phyloP scores from a whole-genome alignment of 2,888 invertebrate species.

The Zonitis immaculata region DNA sequence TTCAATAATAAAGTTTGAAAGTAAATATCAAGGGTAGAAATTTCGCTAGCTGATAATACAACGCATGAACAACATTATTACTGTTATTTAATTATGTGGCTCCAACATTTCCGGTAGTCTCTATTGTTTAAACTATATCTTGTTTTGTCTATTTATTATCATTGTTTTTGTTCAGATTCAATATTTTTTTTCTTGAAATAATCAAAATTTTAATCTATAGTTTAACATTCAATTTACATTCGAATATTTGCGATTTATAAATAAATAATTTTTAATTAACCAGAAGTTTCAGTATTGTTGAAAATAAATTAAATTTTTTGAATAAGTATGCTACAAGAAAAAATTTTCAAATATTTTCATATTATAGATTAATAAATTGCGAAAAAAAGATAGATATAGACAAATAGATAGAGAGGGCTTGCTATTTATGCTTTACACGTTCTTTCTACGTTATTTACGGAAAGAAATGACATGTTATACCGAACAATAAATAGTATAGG shows the following conservation, averaged over 20 bases:
- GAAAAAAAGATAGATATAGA: background rate
- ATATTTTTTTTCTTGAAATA: slow-evolving; percentile 14
- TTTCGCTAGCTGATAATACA: slow-evolving; percentile 19
- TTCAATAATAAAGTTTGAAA: slow-evolving; percentile 13
- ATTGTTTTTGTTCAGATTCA: slow-evolving; percentile 7
- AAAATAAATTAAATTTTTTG: too few species aligned
- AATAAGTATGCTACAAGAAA: too few species aligned
- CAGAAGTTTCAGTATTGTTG: too few species aligned
- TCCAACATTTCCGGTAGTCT: slow-evolving; percentile 13
- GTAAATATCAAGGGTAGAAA: slow-evolving; percentile 5
- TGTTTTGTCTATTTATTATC: slow-evolving; percentile 8
- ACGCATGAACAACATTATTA: slow-evolving; percentile 13
- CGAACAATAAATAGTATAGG: background rate
- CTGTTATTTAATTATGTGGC: slow-evolving; percentile 17
- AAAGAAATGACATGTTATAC: background rate
- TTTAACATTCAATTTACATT: too few species aligned
- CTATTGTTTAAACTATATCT: slow-evolving; percentile 15
- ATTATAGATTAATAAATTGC: slow-evolving; percentile 4
- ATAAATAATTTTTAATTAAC: too few species aligned
- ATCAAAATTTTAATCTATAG: slow-evolving; percentile 8
- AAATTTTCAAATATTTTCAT: too few species aligned
- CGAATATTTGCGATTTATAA: too few species aligned
- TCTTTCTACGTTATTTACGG: background rate
- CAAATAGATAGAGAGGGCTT: background rate
- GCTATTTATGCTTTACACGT: slow-evolving; percentile 10